phyloP scores from a whole-genome alignment of 2,888 invertebrate genomes.

The Ariolimax columbianus region DNA sequence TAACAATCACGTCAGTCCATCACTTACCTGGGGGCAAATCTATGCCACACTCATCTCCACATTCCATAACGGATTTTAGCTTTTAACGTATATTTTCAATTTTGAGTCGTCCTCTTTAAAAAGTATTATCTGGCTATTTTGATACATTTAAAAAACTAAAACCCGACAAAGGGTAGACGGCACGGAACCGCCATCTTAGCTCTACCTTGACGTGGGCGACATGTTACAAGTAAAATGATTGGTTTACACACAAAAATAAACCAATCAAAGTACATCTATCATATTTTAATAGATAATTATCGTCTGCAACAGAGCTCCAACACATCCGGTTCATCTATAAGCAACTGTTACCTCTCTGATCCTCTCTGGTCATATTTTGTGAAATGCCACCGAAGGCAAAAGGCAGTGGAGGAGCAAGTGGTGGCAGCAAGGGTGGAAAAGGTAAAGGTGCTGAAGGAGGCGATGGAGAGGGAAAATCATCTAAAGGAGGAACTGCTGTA shows the following conservation, averaged over 20 bases:
- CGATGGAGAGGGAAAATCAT: slow-evolving; percentile 63
- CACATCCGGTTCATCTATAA: slow-evolving; percentile 35
- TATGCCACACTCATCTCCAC: slow-evolving; percentile 63
- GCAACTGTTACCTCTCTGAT: not conserved
- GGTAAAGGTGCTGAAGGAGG: slow-evolving; percentile 63
- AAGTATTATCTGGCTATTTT: not conserved
- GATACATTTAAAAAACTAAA: slow-evolving; percentile 4
- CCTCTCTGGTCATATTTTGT: not conserved
- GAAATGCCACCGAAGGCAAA: slow-evolving; percentile 72
- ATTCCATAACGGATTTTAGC: slow-evolving; percentile 37
- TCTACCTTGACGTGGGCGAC: slow-evolving; percentile 35
- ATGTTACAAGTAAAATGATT: slow-evolving; percentile 51
- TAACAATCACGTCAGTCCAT: not conserved
- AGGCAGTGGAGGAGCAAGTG: slow-evolving; percentile 68
- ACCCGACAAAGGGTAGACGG: slow-evolving; percentile 40
- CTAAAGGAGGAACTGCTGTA: slow-evolving; percentile 78
- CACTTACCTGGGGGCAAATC: slow-evolving; percentile 64
- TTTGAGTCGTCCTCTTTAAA: not conserved
- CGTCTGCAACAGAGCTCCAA: not conserved
- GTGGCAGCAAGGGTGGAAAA: slow-evolving; percentile 68
- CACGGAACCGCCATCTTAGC: slow-evolving; percentile 49
- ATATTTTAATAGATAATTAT: slow-evolving; percentile 41
- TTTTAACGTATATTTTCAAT: not conserved
- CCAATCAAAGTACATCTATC: slow-evolving; percentile 53
- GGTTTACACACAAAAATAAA: slow-evolving; percentile 40